Evolutionary conservation across 2,888 invertebrate genomes (phyloP).

Genomic region (Leptura quadrifasciata): DNA sequence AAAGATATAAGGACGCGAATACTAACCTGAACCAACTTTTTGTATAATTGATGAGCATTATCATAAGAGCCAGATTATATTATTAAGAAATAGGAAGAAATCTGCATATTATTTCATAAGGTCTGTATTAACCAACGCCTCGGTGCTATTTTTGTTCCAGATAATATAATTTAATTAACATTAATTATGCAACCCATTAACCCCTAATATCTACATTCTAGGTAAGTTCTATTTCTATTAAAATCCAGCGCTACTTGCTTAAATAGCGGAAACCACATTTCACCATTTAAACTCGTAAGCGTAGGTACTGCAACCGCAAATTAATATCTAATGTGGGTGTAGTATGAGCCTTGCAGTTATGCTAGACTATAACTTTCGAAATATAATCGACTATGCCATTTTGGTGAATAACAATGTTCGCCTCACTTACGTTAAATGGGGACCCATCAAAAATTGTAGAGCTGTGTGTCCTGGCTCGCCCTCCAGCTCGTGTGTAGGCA

Average conservation of each 20-base stretch:
- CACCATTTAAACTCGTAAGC: neutral
- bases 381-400: neutral
- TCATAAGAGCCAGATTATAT: too few species aligned
- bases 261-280: neutral
- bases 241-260: neutral
- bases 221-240: neutral
- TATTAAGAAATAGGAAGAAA: too few species aligned
- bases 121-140: too few species aligned
- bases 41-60: too few species aligned
- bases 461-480: constrained; percentile 64
- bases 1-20: too few species aligned
- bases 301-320: neutral
- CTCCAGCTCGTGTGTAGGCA: constrained; percentile 64
- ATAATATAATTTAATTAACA: too few species aligned
- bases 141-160: too few species aligned
- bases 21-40: too few species aligned
- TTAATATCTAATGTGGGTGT: neutral
- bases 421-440: constrained; percentile 66
- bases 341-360: neutral
- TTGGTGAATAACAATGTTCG: constrained; percentile 4
- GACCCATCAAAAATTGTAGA: constrained; percentile 66
- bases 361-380: neutral
- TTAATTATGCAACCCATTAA: neutral
- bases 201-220: neutral
- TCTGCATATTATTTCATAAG: too few species aligned